Percentiles rank a stretch among this genome's conserved stretches.
phyloP scores from a whole-genome alignment of 2,888 invertebrate species.

The Synergus umbraculus region DNA sequence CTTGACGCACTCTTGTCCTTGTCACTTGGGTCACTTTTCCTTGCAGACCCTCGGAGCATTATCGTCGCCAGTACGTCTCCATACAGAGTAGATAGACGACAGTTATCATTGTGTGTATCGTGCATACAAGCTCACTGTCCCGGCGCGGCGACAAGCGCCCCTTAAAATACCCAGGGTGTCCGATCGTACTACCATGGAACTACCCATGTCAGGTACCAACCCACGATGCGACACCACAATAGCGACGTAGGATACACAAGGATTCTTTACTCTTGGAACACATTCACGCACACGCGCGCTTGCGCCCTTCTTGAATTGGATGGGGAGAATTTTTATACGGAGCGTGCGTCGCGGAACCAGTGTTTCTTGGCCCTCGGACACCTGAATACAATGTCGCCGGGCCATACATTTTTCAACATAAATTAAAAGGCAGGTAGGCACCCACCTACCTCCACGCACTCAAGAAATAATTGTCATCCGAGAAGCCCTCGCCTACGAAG shows the following conservation, averaged over 20 bases:
- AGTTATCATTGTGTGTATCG: conserved; percentile 47
- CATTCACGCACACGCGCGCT: conserved; percentile 36
- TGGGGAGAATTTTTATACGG: conserved; percentile 7
- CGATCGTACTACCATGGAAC: conserved; percentile 53
- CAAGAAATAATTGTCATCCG: conserved; percentile 70
- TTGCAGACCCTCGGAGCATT: conserved; percentile 53
- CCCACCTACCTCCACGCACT: conserved; percentile 53
- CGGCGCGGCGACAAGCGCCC: conserved; percentile 50
- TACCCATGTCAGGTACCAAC: conserved; percentile 50
- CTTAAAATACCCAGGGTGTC: conserved; percentile 51
- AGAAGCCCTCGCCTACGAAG: conserved; percentile 56
- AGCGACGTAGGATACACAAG: conserved; percentile 52
- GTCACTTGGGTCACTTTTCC: conserved; percentile 50
- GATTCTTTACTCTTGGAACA: conserved; percentile 48
- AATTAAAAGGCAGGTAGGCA: conserved; percentile 64
- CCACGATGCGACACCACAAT: conserved; percentile 56
- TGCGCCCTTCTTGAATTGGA: conserved; percentile 1
- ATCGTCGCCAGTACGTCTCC: conserved; percentile 47
- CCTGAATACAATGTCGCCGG: conserved; percentile 68
- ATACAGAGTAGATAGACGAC: background rate
- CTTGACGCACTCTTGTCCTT: conserved; percentile 50
- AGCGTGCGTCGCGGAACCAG: conserved; percentile 53
- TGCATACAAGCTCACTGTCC: conserved; percentile 51
- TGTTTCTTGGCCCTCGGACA: conserved; percentile 63
- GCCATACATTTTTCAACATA: conserved; percentile 69